Base-by-base conservation (phyloP, 2,797 vertebrate genomes). In the Melanotaenia nigrans region DNA sequence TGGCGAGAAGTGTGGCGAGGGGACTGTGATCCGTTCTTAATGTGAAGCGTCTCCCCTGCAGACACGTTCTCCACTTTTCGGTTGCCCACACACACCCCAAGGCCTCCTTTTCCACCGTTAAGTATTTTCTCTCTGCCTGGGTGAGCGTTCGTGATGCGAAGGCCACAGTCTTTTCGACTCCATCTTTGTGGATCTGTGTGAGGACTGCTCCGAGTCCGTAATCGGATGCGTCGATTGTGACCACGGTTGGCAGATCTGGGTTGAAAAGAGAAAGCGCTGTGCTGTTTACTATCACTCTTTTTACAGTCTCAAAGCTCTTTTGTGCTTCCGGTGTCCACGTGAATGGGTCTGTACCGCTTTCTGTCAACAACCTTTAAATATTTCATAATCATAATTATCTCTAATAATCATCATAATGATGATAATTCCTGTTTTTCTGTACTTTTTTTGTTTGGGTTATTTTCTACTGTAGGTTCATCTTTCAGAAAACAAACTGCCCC, bases 371-470 rank as follows among this genome's bases (percentile, higher is more conserved):
- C 30, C 36, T 63, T 58, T 68, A 18, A 9, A 25, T 28, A 13
- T 53, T 59, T 60, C 53, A 24, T 66, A 12, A 57, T 38, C 28
- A 35, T 10, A 28, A 38, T 51, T 3, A 2, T 55, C 10, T 69
- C 8, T 20, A 5, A 9, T 71, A 7, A 55, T 32, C 28, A 38
- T 33, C 13, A 22, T 22, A 36, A 53, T 5, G 25, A 5, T 28
- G 4, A 54, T 5, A 10, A 30, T 67, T 30, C 11, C 25, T n/a
- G 28, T 32, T 16, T 24, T 45, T 45, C 53, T 32, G 53, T 8
- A 12, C 10, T 0, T 32, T n/a, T n/a, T 51, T 0, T 57, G 1
- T 51, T 28, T 28, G 28, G 1, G 1, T 5, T 20, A 47, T 28
- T n/a, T 42, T 42, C 13, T 5, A 25, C 32, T 9, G 25, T 30